Conservation (phyloP, 2,888 invertebrate genomes). For the Osedax fenrisi region DNA sequence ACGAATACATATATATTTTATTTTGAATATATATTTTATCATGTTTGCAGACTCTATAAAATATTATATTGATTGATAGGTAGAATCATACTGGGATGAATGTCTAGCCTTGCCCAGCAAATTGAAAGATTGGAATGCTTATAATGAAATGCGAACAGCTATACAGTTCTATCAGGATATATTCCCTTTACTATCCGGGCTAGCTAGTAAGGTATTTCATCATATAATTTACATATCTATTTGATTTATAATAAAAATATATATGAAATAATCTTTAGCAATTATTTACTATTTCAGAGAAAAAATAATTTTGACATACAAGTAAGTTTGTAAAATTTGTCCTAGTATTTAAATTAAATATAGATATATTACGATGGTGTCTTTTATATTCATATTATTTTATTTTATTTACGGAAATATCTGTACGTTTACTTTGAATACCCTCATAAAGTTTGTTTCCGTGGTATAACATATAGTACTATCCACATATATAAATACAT, state of each 20-base stretch:
- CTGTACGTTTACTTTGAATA: no score
- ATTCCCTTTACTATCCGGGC: constrained; percentile 48
- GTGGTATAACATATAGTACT: no score
- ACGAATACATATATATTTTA: no score
- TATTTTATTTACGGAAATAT: no score
- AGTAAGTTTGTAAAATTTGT: constrained; percentile 39
- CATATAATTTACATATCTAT: constrained; percentile 9
- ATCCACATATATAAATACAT: no score
- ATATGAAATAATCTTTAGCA: background rate
- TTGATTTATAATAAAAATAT: background rate
- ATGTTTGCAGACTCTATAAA: no score
- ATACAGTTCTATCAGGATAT: constrained; percentile 48
- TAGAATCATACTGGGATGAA: constrained; percentile 50
- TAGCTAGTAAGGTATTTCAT: constrained; percentile 46
- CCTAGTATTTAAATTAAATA: no score
- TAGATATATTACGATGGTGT: no score
- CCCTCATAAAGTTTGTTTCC: no score
- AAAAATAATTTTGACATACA: constrained; percentile 39
- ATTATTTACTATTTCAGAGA: constrained; percentile 34
- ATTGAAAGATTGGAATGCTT: constrained; percentile 51
- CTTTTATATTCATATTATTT: no score
- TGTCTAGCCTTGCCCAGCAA: constrained; percentile 50
- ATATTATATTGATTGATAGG: no score
- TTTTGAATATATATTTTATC: no score
- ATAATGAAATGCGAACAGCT: constrained; percentile 46